Conservation (phyloP, 2,113 vertebrate genomes). For the Platichthys flesus region DNA sequence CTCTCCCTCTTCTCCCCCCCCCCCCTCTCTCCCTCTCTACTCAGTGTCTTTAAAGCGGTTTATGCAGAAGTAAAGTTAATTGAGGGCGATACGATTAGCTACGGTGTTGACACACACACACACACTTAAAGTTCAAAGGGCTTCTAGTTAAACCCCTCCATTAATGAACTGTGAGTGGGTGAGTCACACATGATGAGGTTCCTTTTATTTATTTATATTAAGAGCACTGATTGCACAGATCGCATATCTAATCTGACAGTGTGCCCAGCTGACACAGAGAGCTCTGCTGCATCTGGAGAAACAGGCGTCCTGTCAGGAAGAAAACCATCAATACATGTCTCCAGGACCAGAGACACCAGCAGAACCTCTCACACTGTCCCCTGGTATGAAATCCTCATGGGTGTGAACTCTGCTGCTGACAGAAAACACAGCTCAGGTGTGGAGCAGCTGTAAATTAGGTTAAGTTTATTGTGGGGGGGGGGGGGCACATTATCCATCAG, state of each 20-base stretch:
- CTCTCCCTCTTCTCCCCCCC: neutral
- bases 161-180: slow-evolving; percentile 36
- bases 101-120: slow-evolving; percentile 53
- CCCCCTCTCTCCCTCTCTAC: neutral
- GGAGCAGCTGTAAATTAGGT: no score
- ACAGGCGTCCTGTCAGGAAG: neutral
- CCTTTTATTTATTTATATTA: slow-evolving; percentile 39
- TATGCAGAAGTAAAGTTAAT: slow-evolving; percentile 66
- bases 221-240: slow-evolving; percentile 44
- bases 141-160: slow-evolving; percentile 29
- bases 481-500: no score
- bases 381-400: neutral
- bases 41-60: neutral
- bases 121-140: slow-evolving; percentile 59
- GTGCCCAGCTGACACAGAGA: neutral
- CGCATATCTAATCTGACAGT: slow-evolving; percentile 49
- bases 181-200: slow-evolving; percentile 54
- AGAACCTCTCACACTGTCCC: neutral
- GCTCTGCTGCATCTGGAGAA: neutral
- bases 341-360: no score
- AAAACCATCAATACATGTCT: neutral
- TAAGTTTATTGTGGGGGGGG: no score
- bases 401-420: neutral
- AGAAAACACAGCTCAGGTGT: no score
- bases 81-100: slow-evolving; percentile 69